These are phyloP conservation scores for Lytechinus pictus DNA, from an alignment of 35 echinoderm and acorn worm species.

Conservation along the genomic window DNA sequence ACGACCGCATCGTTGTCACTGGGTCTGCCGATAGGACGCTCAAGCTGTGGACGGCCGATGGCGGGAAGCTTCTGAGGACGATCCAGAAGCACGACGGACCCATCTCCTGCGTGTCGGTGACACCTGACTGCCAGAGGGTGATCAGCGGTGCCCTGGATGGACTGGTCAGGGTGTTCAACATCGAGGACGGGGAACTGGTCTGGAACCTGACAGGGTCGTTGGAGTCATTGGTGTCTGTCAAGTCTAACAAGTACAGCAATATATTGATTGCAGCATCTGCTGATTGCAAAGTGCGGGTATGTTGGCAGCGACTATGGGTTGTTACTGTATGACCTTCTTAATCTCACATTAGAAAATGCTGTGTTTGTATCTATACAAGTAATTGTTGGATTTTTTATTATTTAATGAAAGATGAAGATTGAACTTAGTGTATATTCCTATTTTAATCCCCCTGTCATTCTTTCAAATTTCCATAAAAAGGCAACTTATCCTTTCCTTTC, in stretches of 20 bases:
- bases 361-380: no score
- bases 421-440: no score
- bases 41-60: conserved; percentile 76
- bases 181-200: conserved; percentile 62
- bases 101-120: conserved; percentile 75
- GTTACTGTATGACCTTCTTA: no score
- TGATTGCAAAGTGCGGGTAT: conserved; percentile 86
- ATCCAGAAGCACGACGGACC: conserved; percentile 76
- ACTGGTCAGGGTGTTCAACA: conserved; percentile 72
- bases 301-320: neutral
- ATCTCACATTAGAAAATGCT: no score
- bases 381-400: no score
- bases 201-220: conserved; percentile 74
- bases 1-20: conserved; percentile 60
- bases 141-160: conserved; percentile 77
- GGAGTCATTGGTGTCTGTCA: conserved; percentile 72
- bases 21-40: conserved; percentile 70
- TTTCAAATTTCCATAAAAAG: no score
- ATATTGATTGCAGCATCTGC: conserved; percentile 84
- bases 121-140: conserved; percentile 67
- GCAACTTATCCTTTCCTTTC: no score
- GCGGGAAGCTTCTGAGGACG: conserved; percentile 64
- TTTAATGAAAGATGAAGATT: no score
- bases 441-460: no score
- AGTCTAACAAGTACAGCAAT: conserved; percentile 89